A percentile compares a stretch with the other conserved stretches of the same genome.
phyloP scores from a whole-genome alignment of 2,797 vertebrate genomes.

The Margarornis squamiger region DNA sequence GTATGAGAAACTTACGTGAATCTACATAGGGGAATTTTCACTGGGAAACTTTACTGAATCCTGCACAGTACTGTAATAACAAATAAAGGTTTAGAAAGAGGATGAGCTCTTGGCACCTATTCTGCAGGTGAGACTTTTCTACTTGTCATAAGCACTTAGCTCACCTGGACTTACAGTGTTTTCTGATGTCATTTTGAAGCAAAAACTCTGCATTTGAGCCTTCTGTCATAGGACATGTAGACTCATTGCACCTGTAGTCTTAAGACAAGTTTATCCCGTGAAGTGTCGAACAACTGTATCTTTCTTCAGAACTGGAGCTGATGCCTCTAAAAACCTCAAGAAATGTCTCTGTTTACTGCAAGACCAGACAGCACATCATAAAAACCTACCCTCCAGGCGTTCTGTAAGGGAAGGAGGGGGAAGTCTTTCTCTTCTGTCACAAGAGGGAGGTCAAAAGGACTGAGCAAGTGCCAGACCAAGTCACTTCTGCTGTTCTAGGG shows the following conservation, averaged over 20 bases:
- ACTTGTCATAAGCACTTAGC: not conserved
- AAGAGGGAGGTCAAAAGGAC: constrained; percentile 44
- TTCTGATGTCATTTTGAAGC: constrained; percentile 6
- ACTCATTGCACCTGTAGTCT: not conserved
- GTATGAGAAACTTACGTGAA: not conserved
- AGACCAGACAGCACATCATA: not conserved
- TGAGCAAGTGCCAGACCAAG: not conserved
- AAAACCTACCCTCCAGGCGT: constrained; percentile 2
- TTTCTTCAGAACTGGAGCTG: not conserved
- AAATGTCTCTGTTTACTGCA: not conserved
- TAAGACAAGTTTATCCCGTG: not conserved
- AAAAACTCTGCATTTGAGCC: not conserved
- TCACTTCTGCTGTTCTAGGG: not conserved
- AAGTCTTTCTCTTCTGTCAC: constrained; percentile 15
- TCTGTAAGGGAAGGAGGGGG: not conserved
- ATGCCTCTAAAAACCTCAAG: not conserved
- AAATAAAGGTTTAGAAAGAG: not conserved
- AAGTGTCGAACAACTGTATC: not conserved
- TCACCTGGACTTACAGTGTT: not conserved
- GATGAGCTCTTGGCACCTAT: not conserved
- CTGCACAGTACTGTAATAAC: not conserved
- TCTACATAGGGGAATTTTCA: not conserved
- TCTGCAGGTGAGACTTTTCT: not conserved
- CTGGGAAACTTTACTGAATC: not conserved
- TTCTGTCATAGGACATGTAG: not conserved